Base-by-base conservation (phyloP, 2,888 invertebrate species). In the Clanis bilineata region DNA sequence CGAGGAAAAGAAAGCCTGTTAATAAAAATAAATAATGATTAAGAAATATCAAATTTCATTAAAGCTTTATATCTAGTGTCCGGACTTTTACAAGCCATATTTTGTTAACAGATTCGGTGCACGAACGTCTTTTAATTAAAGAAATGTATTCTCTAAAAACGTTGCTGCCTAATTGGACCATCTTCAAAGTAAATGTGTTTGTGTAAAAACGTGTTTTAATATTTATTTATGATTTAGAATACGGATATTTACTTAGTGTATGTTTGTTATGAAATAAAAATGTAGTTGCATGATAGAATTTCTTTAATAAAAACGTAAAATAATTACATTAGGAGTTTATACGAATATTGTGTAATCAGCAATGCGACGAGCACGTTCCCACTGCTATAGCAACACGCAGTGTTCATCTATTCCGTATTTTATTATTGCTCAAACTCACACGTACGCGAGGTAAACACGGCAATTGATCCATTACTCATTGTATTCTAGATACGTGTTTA, bases 111-210 rank as follows among this genome's bases (percentile, higher is more conserved):
- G 69, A 71, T 68, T 60, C 65, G 64, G 64, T 69, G 70, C 75
- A 78, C 72, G 75, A 76, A 77, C 70, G 65, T 74, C 79, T 73
- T 80, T 79, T 78, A 81, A 81, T 83, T 77, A 82, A 75, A 67
- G 61, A 73, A 79, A 81, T 79, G 78, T 68, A 74, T 77, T 74
- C 70, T 66, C 68, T 62, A 66, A 72, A 73, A 63, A 62, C 64
- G 32, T 43, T 43, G 43, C 43, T 43, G 18, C 22, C 43, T 63
- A 64, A 65, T 62, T 63, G 62, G 71, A 68, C 68, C 59, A 45
- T 66, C 64, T 63, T 67, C 63, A 69, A 63, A 64, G 63, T 61
- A 61, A 63, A 65, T 63, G 57, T 58, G 60, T 59, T 66, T 28
- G 51, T 28, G 62, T 57, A 61, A 63, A 62, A 66, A 59, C 18